Evolutionary conservation across 2,797 vertebrate species (phyloP).

Genomic region (Sebastes glaucus): DNA sequence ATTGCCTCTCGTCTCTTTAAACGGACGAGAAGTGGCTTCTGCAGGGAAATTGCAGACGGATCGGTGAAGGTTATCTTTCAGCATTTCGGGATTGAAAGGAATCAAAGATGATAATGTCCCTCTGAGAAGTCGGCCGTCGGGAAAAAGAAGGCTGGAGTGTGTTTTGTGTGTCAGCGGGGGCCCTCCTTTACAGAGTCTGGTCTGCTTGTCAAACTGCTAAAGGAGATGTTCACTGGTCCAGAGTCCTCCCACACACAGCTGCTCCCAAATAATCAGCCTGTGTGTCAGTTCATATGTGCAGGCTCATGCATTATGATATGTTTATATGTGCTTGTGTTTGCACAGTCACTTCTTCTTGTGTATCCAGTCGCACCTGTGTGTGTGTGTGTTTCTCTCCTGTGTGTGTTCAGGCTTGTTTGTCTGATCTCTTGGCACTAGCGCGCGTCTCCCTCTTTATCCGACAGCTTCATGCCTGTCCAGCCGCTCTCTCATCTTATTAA

Average conservation of each 20-base stretch:
- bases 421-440: background rate
- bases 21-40: background rate
- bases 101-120: background rate
- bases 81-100: background rate
- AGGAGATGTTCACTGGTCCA: conserved; percentile 62
- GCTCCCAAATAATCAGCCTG: conserved; percentile 62
- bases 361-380: conserved; percentile 6
- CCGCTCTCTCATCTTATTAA: conserved; percentile 49
- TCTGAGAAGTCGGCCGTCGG: background rate
- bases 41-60: background rate
- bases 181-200: conserved; percentile 40
- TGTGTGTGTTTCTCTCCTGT: background rate
- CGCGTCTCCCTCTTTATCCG: conserved; percentile 26
- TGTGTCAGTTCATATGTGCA: conserved; percentile 28
- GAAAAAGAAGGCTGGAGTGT: conserved; percentile 31
- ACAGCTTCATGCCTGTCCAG: conserved; percentile 46
- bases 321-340: conserved; percentile 20
- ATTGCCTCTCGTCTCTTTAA: background rate
- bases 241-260: conserved; percentile 74
- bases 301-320: conserved; percentile 13
- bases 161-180: conserved; percentile 50
- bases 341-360: background rate
- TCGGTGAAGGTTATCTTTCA: background rate
- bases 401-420: conserved; percentile 25
- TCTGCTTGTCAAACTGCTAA: conserved; percentile 51